phyloP scores from a whole-genome alignment of 1,140 invertebrate genomes.

The Drosophila pseudoananassae region DNA sequence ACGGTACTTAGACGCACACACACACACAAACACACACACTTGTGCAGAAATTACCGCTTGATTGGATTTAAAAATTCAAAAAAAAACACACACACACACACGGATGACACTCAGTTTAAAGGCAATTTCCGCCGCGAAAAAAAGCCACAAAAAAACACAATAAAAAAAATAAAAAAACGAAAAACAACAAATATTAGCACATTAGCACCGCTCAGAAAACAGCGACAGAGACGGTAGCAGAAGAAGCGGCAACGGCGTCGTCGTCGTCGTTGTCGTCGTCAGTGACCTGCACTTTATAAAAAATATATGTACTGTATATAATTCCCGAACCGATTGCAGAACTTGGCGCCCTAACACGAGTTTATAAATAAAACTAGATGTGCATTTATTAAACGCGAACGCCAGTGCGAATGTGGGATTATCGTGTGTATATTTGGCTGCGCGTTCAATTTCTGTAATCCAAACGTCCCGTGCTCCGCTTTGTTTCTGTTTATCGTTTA shows the following conservation, averaged over 20 bases:
- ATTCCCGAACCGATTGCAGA: slow-evolving; percentile 8
- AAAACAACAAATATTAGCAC: slow-evolving; percentile 31
- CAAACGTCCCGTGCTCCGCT: slow-evolving; percentile 2
- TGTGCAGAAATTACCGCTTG: slow-evolving; percentile 56
- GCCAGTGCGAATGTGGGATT: slow-evolving; percentile 21
- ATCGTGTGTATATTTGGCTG: slow-evolving; percentile 51
- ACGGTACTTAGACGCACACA: slow-evolving; percentile 4
- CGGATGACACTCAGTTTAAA: slow-evolving; percentile 8
- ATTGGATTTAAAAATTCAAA: slow-evolving; percentile 68
- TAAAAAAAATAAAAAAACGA: slow-evolving; percentile 23
- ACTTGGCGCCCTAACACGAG: slow-evolving; percentile 44
- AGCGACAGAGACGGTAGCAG: neutral
- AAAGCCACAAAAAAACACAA: slow-evolving; percentile 25
- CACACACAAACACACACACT: slow-evolving; percentile 15
- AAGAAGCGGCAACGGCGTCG: slow-evolving; percentile 1
- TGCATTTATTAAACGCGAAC: slow-evolving; percentile 65
- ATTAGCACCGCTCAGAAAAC: slow-evolving; percentile 37
- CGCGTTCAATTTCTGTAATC: slow-evolving; percentile 52
- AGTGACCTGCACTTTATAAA: slow-evolving; percentile 37
- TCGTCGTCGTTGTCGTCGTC: slow-evolving; percentile 12
- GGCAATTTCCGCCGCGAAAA: slow-evolving; percentile 25
- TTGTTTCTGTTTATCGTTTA: neutral
- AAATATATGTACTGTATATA: slow-evolving; percentile 24
- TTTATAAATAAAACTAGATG: slow-evolving; percentile 72
- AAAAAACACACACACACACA: slow-evolving; percentile 15